Evolutionary conservation across 2,113 vertebrate species (phyloP), one percentile per base, ranked within the genome.

Genomic region (Cheirogaleus medius): DNA sequence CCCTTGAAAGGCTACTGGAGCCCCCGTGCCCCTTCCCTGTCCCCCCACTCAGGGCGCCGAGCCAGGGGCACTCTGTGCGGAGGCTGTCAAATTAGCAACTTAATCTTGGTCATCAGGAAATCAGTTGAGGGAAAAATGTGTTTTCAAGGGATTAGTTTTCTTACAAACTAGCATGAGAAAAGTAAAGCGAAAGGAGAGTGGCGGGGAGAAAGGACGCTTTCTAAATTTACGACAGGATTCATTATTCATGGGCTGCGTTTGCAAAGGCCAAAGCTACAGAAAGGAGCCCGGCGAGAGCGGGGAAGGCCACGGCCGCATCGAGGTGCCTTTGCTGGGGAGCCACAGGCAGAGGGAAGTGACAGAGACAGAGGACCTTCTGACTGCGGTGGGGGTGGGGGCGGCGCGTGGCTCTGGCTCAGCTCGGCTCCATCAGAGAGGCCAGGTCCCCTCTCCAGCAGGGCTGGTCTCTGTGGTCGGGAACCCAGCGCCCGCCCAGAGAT

Each of bases 211-310:
- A 97, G 98, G 96, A 96, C 94, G 49, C 83, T 81, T 97, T 98
- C 98, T 98, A 98, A 98, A 98, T 98, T 98, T 98, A 97, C 98
- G 96, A 94, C 98, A 60, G 93, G 96, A 98, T 98, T 98, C 98
- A 97, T 98, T 98, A 98, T 98, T 98, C 97, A 97, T 95, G 95
- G 92, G 88, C 96, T 93, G 44, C 83, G 69, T 97, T 91, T 94
- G 97, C 97, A 97, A 98, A 98, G 98, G 98, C 98, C 97, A 97
- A 89, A 96, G 96, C 97, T 96, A 81, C 98, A 83, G 98, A 97
- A 94, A 95, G 97, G 97, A 97, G 96, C 95, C 73, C 64, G 91
- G 97, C n/a, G 34, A 91, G 96, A 96, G 96, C 73, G 94, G 97
- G 84, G 97, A 97, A 91, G 91, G 95, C 95, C 76, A 27, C 49